Base-by-base conservation (phyloP, 2,888 invertebrate species). In the Rhamphomyia laevipes region DNA sequence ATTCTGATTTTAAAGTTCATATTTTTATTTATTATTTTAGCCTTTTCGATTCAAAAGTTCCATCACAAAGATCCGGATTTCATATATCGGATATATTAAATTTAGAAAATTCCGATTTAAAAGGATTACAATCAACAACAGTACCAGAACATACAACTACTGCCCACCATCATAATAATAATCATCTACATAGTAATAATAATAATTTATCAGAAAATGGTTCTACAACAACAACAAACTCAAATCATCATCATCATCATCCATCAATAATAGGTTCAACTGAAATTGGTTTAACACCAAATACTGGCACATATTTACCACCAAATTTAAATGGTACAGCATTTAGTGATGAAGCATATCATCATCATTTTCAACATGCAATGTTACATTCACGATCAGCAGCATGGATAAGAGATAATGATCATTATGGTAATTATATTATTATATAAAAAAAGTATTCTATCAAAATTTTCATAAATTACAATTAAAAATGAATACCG, bases 61-160 rank as follows among this genome's bases (percentile, higher is more conserved):
- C 67, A 30, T 81, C 82, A 47, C 83, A 83, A 58, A 78, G 86
- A 0, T 82, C 82, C 35, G 87, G 92, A 52, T 94, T 94, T 71
- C 89, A 90, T 63, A 93, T 94, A 62, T 88, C 91, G 59, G 93
- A 94, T 68, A 93, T 94, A 63, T 75, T 94, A 62, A 92, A 94
- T 60, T 75, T 94, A 60, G 91, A 91, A 62, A 86, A 86, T 58
- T 76, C 65, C 13, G 67, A 70, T 37, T 56, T 68, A 23, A 70
- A 69, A 56, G 52, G 23, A 13, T 42, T 42, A 27, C 42, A 42
- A 21, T 15, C 49, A 45, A 43, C 27, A 11, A 17, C 43, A 27
- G 35, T 40, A 33, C 47, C 46, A 31, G 38, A 53, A 35, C 50
- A 44, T 53, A 58, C 38, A 55, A 51, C 2, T 51, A 30, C 41